phyloP scores from a whole-genome alignment of 2,797 vertebrate species.

The Apodemus agrarius region DNA sequence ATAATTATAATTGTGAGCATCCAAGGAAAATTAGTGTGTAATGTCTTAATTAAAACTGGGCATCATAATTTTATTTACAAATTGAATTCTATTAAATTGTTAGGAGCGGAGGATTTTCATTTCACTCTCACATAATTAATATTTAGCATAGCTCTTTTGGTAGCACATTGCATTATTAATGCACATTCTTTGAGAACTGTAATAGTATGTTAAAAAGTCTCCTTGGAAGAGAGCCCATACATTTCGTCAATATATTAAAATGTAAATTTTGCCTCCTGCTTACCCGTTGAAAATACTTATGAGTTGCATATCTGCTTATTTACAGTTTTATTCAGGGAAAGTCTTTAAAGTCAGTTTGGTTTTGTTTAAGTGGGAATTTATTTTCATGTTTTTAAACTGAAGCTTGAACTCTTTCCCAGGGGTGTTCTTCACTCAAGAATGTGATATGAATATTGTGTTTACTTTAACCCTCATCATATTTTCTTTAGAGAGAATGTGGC shows the following conservation, averaged over 20 bases:
- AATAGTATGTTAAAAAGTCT: conserved; percentile 70
- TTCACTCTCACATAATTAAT: conserved; percentile 82
- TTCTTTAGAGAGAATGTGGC: conserved; percentile 53
- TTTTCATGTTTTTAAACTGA: conserved; percentile 63
- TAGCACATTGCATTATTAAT: conserved; percentile 78
- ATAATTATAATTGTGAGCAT: conserved; percentile 84
- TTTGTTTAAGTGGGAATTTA: conserved; percentile 56
- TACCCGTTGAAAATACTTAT: conserved; percentile 69
- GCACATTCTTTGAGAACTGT: conserved; percentile 59
- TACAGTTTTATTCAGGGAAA: conserved; percentile 4
- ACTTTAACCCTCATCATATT: conserved; percentile 50
- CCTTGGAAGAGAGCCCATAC: conserved; percentile 64
- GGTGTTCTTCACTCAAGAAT: conserved; percentile 17
- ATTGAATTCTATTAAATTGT: conserved; percentile 84
- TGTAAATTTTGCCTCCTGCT: conserved; percentile 68
- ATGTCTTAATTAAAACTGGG: conserved; percentile 86
- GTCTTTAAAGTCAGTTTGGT: conserved; percentile 45
- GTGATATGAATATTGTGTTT: conserved; percentile 61
- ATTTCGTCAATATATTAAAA: conserved; percentile 75
- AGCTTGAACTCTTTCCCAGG: conserved; percentile 47
- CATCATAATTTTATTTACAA: conserved; percentile 85
- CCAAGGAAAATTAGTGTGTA: conserved; percentile 86
- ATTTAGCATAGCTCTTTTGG: conserved; percentile 76
- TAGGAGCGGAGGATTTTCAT: conserved; percentile 77
- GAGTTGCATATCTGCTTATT: conserved; percentile 61